Base-by-base conservation (phyloP, 1,140 invertebrate genomes). In the Orchestia grillus region DNA sequence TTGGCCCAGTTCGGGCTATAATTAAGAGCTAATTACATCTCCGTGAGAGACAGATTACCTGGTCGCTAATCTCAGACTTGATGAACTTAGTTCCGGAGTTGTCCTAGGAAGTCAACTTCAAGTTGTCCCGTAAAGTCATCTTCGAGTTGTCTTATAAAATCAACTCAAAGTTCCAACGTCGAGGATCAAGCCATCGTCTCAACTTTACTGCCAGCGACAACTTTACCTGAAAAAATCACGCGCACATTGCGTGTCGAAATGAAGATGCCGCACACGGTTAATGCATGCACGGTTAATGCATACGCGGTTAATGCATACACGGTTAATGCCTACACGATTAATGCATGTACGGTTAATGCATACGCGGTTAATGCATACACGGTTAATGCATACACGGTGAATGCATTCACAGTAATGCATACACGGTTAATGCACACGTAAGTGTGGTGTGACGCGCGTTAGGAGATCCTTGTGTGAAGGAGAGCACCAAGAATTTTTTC, bases 1-100 rank as follows among this genome's bases (percentile, higher is more conserved):
- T 94, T 94, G 43, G 3, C 19, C 6, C 11, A 94, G 92, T 94
- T 94, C 47, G 43, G 47, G 44, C 43, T 94, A 45, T 94, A 94
- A 94, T 94, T 94, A 94, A 4, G 92, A 94, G 44, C 92, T 94
- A 47, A 94, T 94, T 94, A 45, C 92, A 94, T 94, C 92, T 47
- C 92, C 11, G 92, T 0, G 43, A 40, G 92, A 94, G 92, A 94
- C 43, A 40, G 40, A 42, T 44, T 44, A 94, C 44, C 44, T 94
- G 16, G 92, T 40, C 41, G 16, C 92, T 94, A 94, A 94, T 94
- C 44, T 47, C 19, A n/a, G 44, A 94, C 92, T 94, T 94, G 92
- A 11, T 40, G 40, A n/a, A 94, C 44, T 44, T 94, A 8, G 44
- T 94, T 47, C 44, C 44, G 4, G 40, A 44, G 43, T 94, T 94